Base-by-base conservation (phyloP, 2,888 invertebrate species). In the Sesamia inferens region DNA sequence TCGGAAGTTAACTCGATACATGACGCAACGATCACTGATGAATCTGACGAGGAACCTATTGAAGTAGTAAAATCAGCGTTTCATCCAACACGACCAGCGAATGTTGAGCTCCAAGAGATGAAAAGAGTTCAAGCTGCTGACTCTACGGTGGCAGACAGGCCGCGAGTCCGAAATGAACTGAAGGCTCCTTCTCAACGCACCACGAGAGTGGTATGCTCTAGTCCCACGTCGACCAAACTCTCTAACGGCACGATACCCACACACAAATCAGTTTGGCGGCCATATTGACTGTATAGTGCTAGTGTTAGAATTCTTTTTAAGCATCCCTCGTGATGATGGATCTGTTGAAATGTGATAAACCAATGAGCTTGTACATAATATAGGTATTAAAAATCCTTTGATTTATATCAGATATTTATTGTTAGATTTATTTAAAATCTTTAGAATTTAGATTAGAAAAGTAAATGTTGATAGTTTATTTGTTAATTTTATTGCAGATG, bases 61-160 rank as follows among this genome's bases (percentile, higher is more conserved):
- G 98, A 98, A 88, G 98, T 98, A 42, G 98, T 98, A 0, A 97
- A 97, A 87, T 98, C 98, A 0, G 98, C 98, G 4, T 98, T 97
- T 92, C 97, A 97, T 66, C 97, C 97, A 39, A 97, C 97, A 69
- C 94, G 96, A 81, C 97, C 97, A 0, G 97, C 97, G 76, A 97
- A 96, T 85, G 93, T 97, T 5, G 94, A 97, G 81, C 88, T 97
- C 48, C 97, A 97, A 84, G 96, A 96, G 88, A 94, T 96, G 93
- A 95, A 94, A 88, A 93, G 94, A 84, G 94, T 94, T 5, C 97
- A 97, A 84, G 97, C 97, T 69, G 97, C 97, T 0, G 97, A 97
- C 90, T 96, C 97, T 14, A 96, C 97, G 31, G 96, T 97, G 55
- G 95, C 93, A 51, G 97, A 96, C 83, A 95, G 94, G 77, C 97